Base-by-base conservation (phyloP, 2,113 vertebrate genomes). In the Acanthochromis polyacanthus region DNA sequence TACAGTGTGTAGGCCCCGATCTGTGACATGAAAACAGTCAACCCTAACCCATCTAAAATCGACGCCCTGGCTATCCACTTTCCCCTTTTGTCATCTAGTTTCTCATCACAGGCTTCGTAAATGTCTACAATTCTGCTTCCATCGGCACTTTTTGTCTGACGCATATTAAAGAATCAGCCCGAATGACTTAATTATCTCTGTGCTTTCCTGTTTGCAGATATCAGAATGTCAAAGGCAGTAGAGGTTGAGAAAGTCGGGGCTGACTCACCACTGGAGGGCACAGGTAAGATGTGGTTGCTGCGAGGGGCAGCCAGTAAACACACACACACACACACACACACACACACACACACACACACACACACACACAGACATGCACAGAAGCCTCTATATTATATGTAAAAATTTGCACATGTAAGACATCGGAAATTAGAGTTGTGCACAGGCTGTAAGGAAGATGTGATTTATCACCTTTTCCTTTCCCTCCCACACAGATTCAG, bases 181-280 rank as follows among this genome's bases (percentile, higher is more conserved):
- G 9, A 6, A 22, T 73, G 53, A 77, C 63, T 69, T 59, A 14
- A 77, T 58, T 69, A 32, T 83, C 20, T 53, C 5, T 52, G 38
- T 87, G 58, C 83, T 50, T 81, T 67, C 75, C 70, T 63, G 62
- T 75, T 75, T 58, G 5, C 77, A 95, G 95, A 95, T 85, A 94
- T 94, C 91, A 94, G 93, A 91, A 95, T 95, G 94, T 95, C 94
- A 81, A 95, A 95, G 92, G 85, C 93, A 87, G 86, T 79, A 80
- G 94, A 95, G 90, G 87, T 88, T 55, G 94, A 95, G 76, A 95
- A 95, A 89, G 79, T 89, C 16, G 93, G 91, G 71, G 93, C 91
- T 28, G 92, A 94, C 84, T 95, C 93, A 82, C 94, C 93, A 4
- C 57, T 95, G 90, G 95, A 95, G 86, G 91, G 90, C 82, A 89